phyloP scores from a whole-genome alignment of 2,888 invertebrate genomes.

The Stenoptilia bipunctidactyla region DNA sequence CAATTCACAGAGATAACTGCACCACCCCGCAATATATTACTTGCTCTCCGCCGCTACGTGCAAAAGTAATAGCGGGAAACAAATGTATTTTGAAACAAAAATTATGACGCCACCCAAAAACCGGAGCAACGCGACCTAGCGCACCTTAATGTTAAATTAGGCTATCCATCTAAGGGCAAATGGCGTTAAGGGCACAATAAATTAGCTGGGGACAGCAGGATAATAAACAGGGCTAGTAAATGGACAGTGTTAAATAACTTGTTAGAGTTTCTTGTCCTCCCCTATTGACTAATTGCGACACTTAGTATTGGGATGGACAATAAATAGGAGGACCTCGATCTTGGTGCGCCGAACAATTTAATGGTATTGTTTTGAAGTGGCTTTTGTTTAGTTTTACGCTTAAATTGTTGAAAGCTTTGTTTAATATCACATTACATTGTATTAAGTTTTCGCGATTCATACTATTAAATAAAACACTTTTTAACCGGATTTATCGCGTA shows the following conservation, averaged over 20 bases:
- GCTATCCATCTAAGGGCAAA: conserved; percentile 56
- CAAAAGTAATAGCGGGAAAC: conserved; percentile 8
- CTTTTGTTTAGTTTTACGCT: too few species aligned
- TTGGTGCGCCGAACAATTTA: too few species aligned
- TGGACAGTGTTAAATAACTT: conserved; percentile 57
- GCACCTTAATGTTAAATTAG: conserved; percentile 64
- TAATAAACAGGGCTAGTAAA: conserved; percentile 58
- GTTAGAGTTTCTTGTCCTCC: conserved; percentile 47
- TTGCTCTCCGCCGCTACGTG: too few species aligned
- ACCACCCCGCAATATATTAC: too few species aligned
- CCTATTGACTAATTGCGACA: conserved; percentile 60
- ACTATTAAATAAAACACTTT: too few species aligned
- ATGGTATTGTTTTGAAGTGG: too few species aligned
- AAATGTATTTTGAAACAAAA: conserved; percentile 22
- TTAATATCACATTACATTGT: too few species aligned
- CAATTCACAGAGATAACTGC: too few species aligned
- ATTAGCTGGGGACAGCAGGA: conserved; percentile 62
- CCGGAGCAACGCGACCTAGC: conserved; percentile 17
- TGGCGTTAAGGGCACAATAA: conserved; percentile 62
- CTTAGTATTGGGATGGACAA: conserved; percentile 20
- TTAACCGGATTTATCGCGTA: too few species aligned
- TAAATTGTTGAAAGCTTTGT: too few species aligned
- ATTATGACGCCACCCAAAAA: conserved; percentile 29
- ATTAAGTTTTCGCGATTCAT: too few species aligned
- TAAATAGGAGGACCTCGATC: too few species aligned